Conservation (phyloP, 2,797 vertebrate species). For the Sus cebifrons region DNA sequence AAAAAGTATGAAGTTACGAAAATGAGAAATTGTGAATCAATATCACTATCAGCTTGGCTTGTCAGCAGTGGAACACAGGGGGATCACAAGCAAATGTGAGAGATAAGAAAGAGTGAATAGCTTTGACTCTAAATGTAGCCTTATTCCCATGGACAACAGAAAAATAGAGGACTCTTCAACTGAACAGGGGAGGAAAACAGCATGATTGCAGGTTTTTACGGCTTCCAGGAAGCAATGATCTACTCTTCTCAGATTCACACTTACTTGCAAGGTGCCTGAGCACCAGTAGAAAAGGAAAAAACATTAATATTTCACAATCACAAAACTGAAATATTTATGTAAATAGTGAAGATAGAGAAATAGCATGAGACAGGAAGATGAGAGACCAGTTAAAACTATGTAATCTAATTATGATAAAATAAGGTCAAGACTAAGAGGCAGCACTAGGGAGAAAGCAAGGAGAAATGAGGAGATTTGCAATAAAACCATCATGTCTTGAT, state of each 20-base stretch:
- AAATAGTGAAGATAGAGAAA: neutral
- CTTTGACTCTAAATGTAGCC: neutral
- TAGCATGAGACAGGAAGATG: neutral
- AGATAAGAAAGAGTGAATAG: neutral
- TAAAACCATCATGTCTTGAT: neutral
- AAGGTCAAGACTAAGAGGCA: neutral
- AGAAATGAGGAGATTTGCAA: neutral
- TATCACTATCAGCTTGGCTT: neutral
- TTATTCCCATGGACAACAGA: neutral
- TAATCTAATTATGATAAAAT: neutral
- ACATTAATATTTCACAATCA: constrained; percentile 2
- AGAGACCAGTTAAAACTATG: neutral
- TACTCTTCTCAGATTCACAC: neutral
- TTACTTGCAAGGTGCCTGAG: neutral
- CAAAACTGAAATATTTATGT: neutral
- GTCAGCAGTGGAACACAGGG: neutral
- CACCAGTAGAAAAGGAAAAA: constrained; percentile 24
- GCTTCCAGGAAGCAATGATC: neutral
- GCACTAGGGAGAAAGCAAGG: neutral
- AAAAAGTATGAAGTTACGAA: constrained; percentile 12
- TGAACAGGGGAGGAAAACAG: neutral
- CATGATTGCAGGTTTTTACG: neutral
- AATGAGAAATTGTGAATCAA: neutral
- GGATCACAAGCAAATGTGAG: neutral
- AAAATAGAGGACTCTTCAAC: neutral